Percentiles rank a stretch among this genome's conserved stretches.
Conservation (phyloP, 2,113 vertebrate genomes). For the Poecilia latipinna region DNA sequence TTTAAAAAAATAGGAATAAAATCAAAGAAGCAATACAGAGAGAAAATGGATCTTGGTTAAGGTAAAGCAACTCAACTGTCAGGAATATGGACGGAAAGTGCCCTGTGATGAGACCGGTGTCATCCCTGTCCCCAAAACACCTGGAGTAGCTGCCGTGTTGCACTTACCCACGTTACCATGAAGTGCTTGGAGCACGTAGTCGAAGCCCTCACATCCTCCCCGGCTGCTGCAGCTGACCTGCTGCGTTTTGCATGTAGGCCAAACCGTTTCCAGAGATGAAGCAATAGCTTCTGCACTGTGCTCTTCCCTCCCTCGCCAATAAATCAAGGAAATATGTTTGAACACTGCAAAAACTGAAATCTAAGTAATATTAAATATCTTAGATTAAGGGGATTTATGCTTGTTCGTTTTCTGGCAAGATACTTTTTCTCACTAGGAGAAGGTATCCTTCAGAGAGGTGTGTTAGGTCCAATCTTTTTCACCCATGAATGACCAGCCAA, state of each 20-base stretch:
- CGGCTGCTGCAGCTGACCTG: background rate
- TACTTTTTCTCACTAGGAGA: too few species aligned
- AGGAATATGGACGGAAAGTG: background rate
- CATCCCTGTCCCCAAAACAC: background rate
- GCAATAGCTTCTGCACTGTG: background rate
- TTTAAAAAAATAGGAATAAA: background rate
- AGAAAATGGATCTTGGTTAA: background rate
- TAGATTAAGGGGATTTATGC: too few species aligned
- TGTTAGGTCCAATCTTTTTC: background rate
- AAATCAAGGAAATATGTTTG: too few species aligned
- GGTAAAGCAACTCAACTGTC: background rate
- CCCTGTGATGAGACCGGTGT: background rate
- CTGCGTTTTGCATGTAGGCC: background rate
- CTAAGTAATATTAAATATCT: too few species aligned
- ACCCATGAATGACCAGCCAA: background rate
- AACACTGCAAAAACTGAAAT: too few species aligned
- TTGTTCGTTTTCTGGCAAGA: too few species aligned
- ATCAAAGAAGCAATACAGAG: background rate
- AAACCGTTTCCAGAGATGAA: background rate
- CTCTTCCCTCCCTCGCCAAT: background rate
- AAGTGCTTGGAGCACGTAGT: background rate
- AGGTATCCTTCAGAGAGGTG: background rate
- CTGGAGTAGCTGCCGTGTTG: background rate
- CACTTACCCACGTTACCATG: background rate
- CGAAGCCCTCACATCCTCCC: background rate